These are phyloP conservation scores for Siderastrea radians DNA, from an alignment of 92 coral and sea anemone species.

Conservation along the genomic window DNA sequence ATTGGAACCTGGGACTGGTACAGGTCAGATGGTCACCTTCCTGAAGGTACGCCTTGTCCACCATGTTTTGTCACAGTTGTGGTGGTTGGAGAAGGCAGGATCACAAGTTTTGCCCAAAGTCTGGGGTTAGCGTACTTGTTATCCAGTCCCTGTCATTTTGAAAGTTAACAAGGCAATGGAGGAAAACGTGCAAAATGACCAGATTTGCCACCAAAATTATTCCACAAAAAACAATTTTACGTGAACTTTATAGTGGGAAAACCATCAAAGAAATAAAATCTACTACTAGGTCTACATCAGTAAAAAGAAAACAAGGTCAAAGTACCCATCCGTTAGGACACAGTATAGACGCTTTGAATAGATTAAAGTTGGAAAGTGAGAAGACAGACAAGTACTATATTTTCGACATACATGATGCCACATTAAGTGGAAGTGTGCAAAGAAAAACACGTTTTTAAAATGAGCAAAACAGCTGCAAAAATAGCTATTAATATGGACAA, in stretches of 20 bases:
- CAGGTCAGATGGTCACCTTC: neutral
- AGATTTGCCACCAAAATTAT: no score
- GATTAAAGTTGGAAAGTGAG: neutral
- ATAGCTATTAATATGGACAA: neutral
- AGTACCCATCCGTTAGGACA: neutral
- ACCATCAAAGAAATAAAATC: neutral
- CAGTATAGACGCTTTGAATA: neutral
- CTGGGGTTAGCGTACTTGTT: constrained; percentile 53
- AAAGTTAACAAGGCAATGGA: no score
- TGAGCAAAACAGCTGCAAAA: neutral
- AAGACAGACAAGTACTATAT: neutral
- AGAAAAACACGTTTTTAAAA: neutral
- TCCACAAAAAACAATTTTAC: neutral
- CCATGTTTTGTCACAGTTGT: constrained; percentile 71
- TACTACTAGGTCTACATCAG: neutral
- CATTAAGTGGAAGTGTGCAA: neutral
- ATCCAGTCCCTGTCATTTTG: no score
- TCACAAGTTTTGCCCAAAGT: constrained; percentile 68
- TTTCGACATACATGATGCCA: neutral
- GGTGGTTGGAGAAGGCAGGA: constrained; percentile 55
- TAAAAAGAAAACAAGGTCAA: neutral
- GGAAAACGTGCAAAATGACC: no score
- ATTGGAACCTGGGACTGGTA: no score
- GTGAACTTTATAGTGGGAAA: neutral
- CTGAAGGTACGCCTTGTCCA: constrained; percentile 12